Conservation (phyloP, 2,113 vertebrate species). For the Phrynosoma blainvillii region DNA sequence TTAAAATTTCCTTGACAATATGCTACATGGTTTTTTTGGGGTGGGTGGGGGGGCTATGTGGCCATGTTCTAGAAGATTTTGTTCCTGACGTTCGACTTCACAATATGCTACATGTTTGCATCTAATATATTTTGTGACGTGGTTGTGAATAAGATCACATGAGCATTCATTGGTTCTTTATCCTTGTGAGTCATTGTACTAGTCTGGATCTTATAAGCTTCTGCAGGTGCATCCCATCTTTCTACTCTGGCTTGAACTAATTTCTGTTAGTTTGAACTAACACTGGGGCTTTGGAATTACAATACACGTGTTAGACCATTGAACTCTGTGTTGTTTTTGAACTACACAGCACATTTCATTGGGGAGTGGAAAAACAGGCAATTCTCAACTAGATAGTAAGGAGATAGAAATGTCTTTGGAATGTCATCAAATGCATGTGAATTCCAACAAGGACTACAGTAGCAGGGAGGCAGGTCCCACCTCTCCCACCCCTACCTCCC, state of each 20-base stretch:
- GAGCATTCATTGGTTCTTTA: neutral
- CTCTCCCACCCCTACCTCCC: too few species aligned
- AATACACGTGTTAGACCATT: neutral
- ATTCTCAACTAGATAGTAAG: neutral
- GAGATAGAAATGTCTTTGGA: neutral
- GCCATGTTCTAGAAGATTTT: too few species aligned
- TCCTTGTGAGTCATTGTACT: neutral
- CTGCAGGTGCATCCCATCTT: neutral
- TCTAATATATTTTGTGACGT: neutral
- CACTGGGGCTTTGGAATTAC: neutral
- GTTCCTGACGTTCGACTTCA: too few species aligned
- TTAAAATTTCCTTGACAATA: neutral
- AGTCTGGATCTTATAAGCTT: neutral
- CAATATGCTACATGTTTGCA: neutral
- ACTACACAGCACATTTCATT: neutral
- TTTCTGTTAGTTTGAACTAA: neutral
- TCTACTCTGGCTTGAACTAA: neutral
- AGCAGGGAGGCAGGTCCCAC: neutral
- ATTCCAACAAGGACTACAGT: neutral
- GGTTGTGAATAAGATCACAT: neutral
- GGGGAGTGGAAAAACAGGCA: neutral
- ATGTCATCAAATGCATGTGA: neutral
- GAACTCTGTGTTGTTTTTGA: neutral
- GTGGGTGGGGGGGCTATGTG: too few species aligned
- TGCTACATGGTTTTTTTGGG: neutral